These are phyloP conservation scores for Cavia aperea DNA, from an alignment of 2,113 vertebrate genomes.

Conservation along the genomic window DNA sequence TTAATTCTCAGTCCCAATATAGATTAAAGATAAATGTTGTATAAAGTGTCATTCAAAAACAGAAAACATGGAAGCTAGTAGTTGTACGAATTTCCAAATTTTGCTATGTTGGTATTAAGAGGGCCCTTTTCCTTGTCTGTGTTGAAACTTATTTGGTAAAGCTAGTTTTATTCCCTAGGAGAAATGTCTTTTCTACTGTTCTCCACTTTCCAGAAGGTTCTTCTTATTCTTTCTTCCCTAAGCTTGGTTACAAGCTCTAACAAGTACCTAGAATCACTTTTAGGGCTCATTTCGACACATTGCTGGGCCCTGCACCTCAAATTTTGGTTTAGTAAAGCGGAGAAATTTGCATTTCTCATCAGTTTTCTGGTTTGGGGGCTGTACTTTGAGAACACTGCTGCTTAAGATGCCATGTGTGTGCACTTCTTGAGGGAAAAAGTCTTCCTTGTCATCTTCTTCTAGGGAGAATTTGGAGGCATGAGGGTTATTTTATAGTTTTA, in stretches of 20 bases:
- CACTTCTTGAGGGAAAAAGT: rapidly evolving
- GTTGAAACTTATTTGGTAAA: not conserved
- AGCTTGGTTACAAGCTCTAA: not conserved
- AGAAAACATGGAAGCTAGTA: not conserved
- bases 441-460: not conserved
- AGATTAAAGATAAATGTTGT: not conserved
- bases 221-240: not conserved
- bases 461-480: not conserved
- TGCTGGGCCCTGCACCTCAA: not conserved
- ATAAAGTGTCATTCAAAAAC: not conserved
- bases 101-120: not conserved
- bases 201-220: not conserved
- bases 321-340: not conserved
- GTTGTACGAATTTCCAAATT: not conserved
- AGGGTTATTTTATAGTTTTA: not conserved
- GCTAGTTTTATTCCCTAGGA: not conserved
- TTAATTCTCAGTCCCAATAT: not conserved
- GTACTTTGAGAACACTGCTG: too few species aligned
- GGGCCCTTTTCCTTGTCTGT: not conserved
- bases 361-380: not conserved
- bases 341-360: not conserved
- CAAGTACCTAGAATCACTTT: not conserved
- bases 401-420: too few species aligned
- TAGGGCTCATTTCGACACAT: not conserved
- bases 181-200: not conserved